These are phyloP conservation scores for Tympanuchus pallidicinctus DNA, from an alignment of 2,113 vertebrate genomes.

Conservation along the genomic window DNA sequence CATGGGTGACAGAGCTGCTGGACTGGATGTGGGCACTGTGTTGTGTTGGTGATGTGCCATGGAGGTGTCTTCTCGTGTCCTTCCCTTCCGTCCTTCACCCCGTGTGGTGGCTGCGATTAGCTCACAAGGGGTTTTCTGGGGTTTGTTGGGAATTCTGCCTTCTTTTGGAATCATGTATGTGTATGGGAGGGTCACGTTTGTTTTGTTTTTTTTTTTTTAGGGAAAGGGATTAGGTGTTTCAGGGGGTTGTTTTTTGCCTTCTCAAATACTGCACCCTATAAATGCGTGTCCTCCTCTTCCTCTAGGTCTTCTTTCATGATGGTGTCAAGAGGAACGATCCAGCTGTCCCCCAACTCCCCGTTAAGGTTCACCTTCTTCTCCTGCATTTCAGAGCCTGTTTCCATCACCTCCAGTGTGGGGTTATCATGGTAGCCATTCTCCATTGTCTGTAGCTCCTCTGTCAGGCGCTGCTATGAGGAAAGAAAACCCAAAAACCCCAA, in stretches of 20 bases:
- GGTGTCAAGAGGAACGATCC: slow-evolving; percentile 95
- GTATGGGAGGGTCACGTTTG: neutral
- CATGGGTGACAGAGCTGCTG: neutral
- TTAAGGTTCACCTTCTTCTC: slow-evolving; percentile 92
- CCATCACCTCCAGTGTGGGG: slow-evolving; percentile 96
- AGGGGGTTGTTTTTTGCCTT: neutral
- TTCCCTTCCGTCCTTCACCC: slow-evolving; percentile 7
- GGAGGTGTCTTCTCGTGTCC: neutral
- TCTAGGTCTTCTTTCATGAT: slow-evolving; percentile 88
- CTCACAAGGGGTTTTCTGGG: neutral
- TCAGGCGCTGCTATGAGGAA: slow-evolving; percentile 87
- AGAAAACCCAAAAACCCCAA: neutral
- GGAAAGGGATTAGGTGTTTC: neutral
- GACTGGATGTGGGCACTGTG: neutral
- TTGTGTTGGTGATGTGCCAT: neutral
- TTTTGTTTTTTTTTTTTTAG: neutral
- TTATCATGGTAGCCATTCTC: slow-evolving; percentile 99
- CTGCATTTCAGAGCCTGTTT: slow-evolving; percentile 93
- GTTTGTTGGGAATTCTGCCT: neutral
- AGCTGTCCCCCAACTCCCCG: slow-evolving; percentile 93
- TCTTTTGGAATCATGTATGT: neutral
- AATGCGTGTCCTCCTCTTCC: slow-evolving; percentile 96
- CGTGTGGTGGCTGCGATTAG: neutral
- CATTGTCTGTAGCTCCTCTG: slow-evolving; percentile 93
- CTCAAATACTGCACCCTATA: slow-evolving; percentile 74